These are phyloP conservation scores for Helarctos malayanus DNA, from an alignment of 2,797 vertebrate genomes.

Conservation along the genomic window DNA sequence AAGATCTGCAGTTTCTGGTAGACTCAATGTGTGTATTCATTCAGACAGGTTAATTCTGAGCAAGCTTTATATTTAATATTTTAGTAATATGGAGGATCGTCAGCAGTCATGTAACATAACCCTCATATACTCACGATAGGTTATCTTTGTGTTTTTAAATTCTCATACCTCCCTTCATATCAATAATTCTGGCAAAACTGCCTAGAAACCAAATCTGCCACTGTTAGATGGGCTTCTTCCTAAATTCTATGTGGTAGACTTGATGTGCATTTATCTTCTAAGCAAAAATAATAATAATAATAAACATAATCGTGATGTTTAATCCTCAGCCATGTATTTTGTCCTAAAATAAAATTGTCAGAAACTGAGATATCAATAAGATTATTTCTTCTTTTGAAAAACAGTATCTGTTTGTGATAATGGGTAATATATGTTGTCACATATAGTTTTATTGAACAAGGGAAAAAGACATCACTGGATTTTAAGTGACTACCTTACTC, in stretches of 20 bases:
- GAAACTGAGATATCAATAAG: background rate
- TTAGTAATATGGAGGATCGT: slow-evolving; percentile 14
- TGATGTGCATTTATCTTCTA: slow-evolving; percentile 48
- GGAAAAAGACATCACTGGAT: slow-evolving; percentile 33
- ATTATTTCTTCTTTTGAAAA: slow-evolving; percentile 60
- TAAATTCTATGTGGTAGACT: slow-evolving; percentile 62
- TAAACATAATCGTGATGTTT: slow-evolving; percentile 30
- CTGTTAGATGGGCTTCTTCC: slow-evolving; percentile 36
- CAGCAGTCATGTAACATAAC: background rate
- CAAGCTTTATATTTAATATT: slow-evolving; percentile 17
- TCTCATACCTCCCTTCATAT: background rate
- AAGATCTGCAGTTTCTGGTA: background rate
- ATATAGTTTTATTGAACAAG: slow-evolving; percentile 55
- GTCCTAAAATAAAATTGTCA: slow-evolving; percentile 43
- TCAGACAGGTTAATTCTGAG: slow-evolving; percentile 39
- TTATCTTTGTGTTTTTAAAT: slow-evolving; percentile 51
- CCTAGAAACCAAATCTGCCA: slow-evolving; percentile 49
- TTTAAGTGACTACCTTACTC: slow-evolving; percentile 47
- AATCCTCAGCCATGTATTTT: slow-evolving; percentile 55
- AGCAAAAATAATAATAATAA: background rate
- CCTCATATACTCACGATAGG: background rate
- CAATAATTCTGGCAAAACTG: slow-evolving; percentile 36
- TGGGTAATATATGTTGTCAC: background rate
- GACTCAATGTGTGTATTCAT: slow-evolving; percentile 36
- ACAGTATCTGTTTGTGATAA: slow-evolving; percentile 9